These are phyloP conservation scores for Toxonevra muliebris DNA, from an alignment of 2,888 invertebrate species.

Conservation along the genomic window DNA sequence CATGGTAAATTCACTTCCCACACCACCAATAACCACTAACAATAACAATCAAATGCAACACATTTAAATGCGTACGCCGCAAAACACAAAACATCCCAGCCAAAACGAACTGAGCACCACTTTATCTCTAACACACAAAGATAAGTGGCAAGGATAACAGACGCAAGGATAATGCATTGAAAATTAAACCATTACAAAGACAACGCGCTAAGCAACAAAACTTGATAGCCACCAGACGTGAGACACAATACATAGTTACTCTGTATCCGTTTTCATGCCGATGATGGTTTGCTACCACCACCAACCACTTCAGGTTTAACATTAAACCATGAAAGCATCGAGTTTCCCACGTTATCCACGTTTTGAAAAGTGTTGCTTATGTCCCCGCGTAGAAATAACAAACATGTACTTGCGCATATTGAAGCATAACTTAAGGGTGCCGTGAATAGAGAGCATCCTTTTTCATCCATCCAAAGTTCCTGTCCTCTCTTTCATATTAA, in stretches of 20 bases:
- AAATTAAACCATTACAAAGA: constrained; percentile 52
- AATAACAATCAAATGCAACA: constrained; percentile 44
- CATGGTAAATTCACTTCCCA: constrained; percentile 11
- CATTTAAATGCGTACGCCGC: not conserved
- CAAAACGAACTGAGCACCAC: not conserved
- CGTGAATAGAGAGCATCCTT: too few species aligned
- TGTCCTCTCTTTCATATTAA: not conserved
- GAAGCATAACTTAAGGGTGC: too few species aligned
- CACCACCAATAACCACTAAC: constrained; percentile 28
- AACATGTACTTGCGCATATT: too few species aligned
- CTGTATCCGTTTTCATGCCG: not conserved
- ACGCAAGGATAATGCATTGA: constrained; percentile 48
- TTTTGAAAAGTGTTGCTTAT: constrained; percentile 54
- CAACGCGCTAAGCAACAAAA: constrained; percentile 31
- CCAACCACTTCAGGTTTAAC: constrained; percentile 20
- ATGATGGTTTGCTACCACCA: not conserved
- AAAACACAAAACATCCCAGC: not conserved
- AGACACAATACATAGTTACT: constrained; percentile 24
- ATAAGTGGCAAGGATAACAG: constrained; percentile 49
- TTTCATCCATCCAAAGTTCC: too few species aligned
- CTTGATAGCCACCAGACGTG: constrained; percentile 56
- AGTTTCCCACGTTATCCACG: constrained; percentile 49
- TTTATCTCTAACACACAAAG: constrained; percentile 31
- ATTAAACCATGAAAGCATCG: not conserved
- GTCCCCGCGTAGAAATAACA: constrained; percentile 44